Evolutionary conservation across 2,888 invertebrate species (phyloP), one percentile per base, ranked within the genome.

Genomic region (Acanthopleura granulata): DNA sequence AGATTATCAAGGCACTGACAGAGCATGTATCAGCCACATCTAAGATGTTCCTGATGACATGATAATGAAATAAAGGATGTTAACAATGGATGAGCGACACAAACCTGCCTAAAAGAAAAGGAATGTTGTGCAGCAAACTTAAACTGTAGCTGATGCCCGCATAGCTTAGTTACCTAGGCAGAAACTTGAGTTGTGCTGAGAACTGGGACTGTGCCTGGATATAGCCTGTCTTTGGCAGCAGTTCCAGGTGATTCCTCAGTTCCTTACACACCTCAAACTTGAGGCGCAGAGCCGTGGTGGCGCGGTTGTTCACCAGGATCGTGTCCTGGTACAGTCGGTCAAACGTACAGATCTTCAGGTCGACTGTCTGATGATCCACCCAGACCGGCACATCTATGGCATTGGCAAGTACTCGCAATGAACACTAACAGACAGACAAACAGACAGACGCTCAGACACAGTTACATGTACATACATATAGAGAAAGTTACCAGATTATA

Each of bases 381-480:
- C 89, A 91, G 16, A 91, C 90, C 1, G 90, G 91, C 0, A 91
- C 89, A 80, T 91, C 90, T 49, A 90, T 87, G 16, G 90, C 90
- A 78, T 83, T 84, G 57, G 85, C 91, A 25, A 85, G 62, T 0
- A 86, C 83, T 66, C 82, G 76, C 4, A 90, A 57, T 12, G 57
- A 57, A 22, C 18, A n/a, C 57, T 57, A 9, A 40, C 40, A 40
- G 40, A 40, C 40, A 40, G 9, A 6, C 3, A 9, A 9, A n/a
- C n/a, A n/a, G n/a, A n/a, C n/a, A n/a, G n/a, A n/a, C n/a, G n/a
- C n/a, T n/a, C n/a, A n/a, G n/a, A n/a, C n/a, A 40, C 40, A 40
- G 40, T 40, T 40, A 40, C 40, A 40, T 6, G 9, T 40, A 40
- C 40, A 40, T 40, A 9, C 9, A 40, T n/a, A n/a, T n/a, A n/a